These are phyloP conservation scores for Ferrisia virgata DNA, from an alignment of 2,888 invertebrate species.

Conservation along the genomic window DNA sequence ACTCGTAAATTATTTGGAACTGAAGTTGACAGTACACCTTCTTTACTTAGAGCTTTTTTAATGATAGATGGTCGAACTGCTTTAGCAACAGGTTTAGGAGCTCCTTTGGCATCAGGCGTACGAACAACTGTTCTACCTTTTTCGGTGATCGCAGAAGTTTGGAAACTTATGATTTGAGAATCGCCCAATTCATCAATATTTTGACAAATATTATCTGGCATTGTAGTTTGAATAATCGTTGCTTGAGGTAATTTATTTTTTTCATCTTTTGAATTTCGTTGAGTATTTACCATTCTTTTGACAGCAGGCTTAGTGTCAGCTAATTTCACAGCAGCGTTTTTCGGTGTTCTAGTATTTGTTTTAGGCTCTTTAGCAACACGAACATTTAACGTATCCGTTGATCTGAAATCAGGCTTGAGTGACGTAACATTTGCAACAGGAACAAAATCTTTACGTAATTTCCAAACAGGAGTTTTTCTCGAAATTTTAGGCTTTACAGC, in stretches of 20 bases:
- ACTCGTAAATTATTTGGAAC: not conserved
- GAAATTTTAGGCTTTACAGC: constrained; percentile 27
- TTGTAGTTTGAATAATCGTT: constrained; percentile 18
- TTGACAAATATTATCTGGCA: not conserved
- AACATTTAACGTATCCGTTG: not conserved
- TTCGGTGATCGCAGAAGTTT: not conserved
- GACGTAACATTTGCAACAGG: not conserved
- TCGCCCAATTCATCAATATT: not conserved
- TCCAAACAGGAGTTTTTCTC: constrained; percentile 35
- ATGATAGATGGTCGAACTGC: constrained; percentile 22
- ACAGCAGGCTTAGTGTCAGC: not conserved
- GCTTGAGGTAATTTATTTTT: not conserved
- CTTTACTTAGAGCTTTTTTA: constrained; percentile 27
- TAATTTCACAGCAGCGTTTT: not conserved
- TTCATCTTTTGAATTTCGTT: constrained; percentile 13
- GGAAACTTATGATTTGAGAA: not conserved
- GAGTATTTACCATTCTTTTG: not conserved
- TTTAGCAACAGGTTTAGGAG: not conserved
- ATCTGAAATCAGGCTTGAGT: not conserved
- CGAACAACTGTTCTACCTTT: not conserved
- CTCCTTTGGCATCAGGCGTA: not conserved
- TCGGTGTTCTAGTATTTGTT: not conserved
- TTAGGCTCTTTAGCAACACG: constrained; percentile 9
- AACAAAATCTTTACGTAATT: constrained; percentile 11
- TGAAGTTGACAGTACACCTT: not conserved